Evolutionary conservation across 1,140 invertebrate species (phyloP), one percentile per base, ranked within the genome.

Genomic region (Cyclargus thomasi): DNA sequence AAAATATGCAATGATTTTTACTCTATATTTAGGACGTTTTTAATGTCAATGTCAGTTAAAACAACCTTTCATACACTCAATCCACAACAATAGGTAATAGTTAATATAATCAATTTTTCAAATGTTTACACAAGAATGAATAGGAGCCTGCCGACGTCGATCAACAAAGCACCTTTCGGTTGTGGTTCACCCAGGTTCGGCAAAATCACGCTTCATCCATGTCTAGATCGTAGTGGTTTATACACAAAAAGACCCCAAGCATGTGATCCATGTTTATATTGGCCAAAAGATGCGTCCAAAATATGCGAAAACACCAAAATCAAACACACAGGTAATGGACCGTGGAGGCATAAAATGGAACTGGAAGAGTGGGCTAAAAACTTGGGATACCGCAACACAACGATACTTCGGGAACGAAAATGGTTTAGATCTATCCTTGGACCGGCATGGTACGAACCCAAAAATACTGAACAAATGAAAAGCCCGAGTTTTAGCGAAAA

Each of bases 351-450:
- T 64, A 87, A 87, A 77, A 80, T 65, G 16, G 86, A 88, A 67
- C 70, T 88, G 14, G 86, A 88, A 73, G 83, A 84, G 21, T 90
- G 86, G 84, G 71, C 79, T n/a, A 74, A 76, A 68, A 86, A 90
- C 67, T 82, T 90, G 59, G 87, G 87, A 6, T 88, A 88, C 62
- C 81, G 83, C 69, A 90, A 90, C 69, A 81, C 86, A 73, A 79
- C 74, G 69, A 70, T 87, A 20, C 73, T 90, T 18, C 74, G 79
- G 53, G 63, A 74, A 29, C 74, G 80, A 29, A 75, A 70, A 64
- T 86, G 83, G 81, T 73, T 72, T 8, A 70, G 67, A 16, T 75
- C 79, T 6, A 16, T 87, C 29, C 63, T 86, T 5, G 87, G 87
- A 1, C 87, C 87, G 23, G 87, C 85, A n/a, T 90, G 87, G 87